Percentiles rank a stretch among this genome's conserved stretches.
phyloP scores from a whole-genome alignment of 2,888 invertebrate species.

The Camponotus fellah region DNA sequence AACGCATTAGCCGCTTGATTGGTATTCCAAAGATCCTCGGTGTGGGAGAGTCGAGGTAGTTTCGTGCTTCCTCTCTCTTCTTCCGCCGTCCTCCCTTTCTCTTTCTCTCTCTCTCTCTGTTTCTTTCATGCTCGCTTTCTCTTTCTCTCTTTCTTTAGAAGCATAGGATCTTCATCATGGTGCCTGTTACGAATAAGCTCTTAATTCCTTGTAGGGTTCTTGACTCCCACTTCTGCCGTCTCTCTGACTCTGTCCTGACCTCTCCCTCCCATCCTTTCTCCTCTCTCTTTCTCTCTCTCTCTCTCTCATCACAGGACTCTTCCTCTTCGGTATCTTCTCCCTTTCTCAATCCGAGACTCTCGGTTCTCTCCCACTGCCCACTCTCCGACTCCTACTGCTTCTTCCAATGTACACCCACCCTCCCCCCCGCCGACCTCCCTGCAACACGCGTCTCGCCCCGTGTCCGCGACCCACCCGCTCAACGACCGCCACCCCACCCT shows the following conservation, averaged over 20 bases:
- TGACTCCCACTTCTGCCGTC: constrained; percentile 60
- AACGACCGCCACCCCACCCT: constrained; percentile 62
- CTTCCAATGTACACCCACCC: constrained; percentile 59
- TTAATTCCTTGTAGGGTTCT: constrained; percentile 84
- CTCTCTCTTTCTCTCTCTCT: constrained; percentile 39
- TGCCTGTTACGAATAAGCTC: constrained; percentile 84
- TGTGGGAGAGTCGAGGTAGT: constrained; percentile 73
- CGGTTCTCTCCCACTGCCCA: constrained; percentile 60
- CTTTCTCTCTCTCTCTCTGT: constrained; percentile 14
- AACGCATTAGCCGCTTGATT: constrained; percentile 77
- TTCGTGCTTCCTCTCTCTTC: constrained; percentile 44
- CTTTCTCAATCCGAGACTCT: constrained; percentile 66
- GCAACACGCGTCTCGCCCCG: constrained; percentile 58
- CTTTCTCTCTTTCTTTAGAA: constrained; percentile 31
- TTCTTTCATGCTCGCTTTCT: constrained; percentile 31
- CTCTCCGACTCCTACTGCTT: constrained; percentile 70
- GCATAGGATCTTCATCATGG: constrained; percentile 82
- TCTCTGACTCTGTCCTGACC: constrained; percentile 40
- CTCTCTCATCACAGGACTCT: constrained; percentile 38
- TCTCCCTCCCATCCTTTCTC: constrained; percentile 27
- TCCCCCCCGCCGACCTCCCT: constrained; percentile 48
- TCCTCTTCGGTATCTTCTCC: constrained; percentile 57
- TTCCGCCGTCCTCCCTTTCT: constrained; percentile 26
- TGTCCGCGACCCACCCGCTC: constrained; percentile 68
- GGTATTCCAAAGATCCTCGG: constrained; percentile 72